Percentiles rank a stretch among this genome's conserved stretches.
Conservation (phyloP, 1,140 invertebrate genomes). For the Anoplolepis gracilipes region DNA sequence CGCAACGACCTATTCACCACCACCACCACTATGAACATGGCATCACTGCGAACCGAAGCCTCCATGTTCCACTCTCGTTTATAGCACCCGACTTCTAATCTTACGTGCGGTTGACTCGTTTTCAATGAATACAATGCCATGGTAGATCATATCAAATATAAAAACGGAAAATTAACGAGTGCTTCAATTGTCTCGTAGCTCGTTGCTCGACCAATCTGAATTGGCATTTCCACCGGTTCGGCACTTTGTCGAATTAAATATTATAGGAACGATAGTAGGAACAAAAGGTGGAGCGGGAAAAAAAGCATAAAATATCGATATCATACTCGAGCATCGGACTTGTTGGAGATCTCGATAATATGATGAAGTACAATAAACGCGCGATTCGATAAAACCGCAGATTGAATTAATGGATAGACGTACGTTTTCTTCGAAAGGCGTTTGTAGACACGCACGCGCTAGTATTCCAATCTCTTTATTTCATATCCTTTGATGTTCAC, state of each 20-base stretch:
- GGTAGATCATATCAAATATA: conserved; percentile 86
- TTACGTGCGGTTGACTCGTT: conserved; percentile 86
- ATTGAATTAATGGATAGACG: conserved; percentile 37
- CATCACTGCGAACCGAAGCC: conserved; percentile 71
- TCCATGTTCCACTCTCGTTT: conserved; percentile 80
- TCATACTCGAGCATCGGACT: conserved; percentile 39
- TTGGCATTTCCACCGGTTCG: conserved; percentile 62
- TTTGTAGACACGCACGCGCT: neutral
- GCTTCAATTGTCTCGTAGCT: conserved; percentile 60
- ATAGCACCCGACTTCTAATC: conserved; percentile 80
- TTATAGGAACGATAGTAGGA: conserved; percentile 43
- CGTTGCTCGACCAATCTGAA: conserved; percentile 28
- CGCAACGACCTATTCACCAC: conserved; percentile 72
- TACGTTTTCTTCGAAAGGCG: neutral
- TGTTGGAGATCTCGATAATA: neutral
- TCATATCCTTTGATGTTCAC: neutral
- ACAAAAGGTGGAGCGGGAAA: conserved; percentile 18
- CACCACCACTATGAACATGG: conserved; percentile 63
- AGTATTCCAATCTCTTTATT: neutral
- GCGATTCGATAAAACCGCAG: conserved; percentile 37
- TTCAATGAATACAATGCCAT: conserved; percentile 86
- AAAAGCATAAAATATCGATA: conserved; percentile 56
- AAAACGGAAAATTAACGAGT: conserved; percentile 86
- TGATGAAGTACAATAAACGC: conserved; percentile 49
- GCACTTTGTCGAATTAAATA: conserved; percentile 76